Evolutionary conservation across 2,113 vertebrate species (phyloP).

Genomic region (Gnathochromis pfefferi): DNA sequence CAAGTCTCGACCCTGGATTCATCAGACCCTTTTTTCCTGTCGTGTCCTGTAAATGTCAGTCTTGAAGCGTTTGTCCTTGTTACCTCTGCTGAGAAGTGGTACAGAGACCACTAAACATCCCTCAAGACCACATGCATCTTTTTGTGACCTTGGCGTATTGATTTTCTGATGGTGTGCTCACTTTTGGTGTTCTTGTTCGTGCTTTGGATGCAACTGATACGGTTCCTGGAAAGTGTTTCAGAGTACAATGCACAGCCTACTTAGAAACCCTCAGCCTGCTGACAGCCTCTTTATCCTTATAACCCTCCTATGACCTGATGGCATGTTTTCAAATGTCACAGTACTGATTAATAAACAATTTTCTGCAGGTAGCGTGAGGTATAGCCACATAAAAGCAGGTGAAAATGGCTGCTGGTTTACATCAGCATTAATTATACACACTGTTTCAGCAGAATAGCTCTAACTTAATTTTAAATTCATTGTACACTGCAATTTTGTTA

Average conservation of each 20-base stretch:
- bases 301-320: not conserved
- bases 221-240: not conserved
- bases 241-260: not conserved
- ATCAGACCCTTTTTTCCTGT: not conserved
- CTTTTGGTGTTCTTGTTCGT: not conserved
- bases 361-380: not conserved
- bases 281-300: not conserved
- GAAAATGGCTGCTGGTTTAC: not conserved
- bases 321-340: not conserved
- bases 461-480: not conserved
- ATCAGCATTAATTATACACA: not conserved
- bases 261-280: not conserved
- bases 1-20: not conserved
- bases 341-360: not conserved
- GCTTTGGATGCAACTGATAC: not conserved
- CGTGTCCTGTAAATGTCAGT: not conserved
- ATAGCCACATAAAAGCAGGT: not conserved
- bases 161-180: not conserved
- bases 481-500: fast-evolving
- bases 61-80: fast-evolving
- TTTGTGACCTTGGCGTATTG: not conserved
- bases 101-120: not conserved
- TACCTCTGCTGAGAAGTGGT: fast-evolving
- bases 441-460: not conserved
- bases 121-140: not conserved